Evolutionary conservation across 2,797 vertebrate genomes (phyloP).

Genomic region (Cynopterus sphinx): DNA sequence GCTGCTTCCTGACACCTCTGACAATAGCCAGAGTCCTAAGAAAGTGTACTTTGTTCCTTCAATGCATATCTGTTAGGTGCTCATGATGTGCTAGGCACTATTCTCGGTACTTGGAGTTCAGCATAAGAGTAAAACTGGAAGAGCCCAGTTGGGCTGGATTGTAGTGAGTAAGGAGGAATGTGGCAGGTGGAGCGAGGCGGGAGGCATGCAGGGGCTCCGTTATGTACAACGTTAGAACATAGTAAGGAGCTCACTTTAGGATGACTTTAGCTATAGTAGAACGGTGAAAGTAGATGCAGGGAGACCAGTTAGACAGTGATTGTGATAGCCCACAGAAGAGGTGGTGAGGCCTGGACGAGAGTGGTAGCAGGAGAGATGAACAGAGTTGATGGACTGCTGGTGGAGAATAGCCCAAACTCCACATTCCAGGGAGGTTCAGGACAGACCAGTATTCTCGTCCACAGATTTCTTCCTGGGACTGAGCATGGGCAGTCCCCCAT

Average conservation of each 20-base stretch:
- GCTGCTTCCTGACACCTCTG: background rate
- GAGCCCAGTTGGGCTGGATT: background rate
- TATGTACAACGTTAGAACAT: background rate
- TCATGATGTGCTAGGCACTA: background rate
- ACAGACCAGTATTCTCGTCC: background rate
- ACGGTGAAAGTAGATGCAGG: background rate
- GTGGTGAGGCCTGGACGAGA: background rate
- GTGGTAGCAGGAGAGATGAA: too few relatives aligned
- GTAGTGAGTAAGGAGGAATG: background rate
- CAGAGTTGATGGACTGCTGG: fast-evolving
- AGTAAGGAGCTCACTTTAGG: background rate
- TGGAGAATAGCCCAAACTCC: background rate
- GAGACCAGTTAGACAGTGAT: background rate
- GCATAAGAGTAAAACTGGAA: background rate
- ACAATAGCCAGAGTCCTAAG: background rate
- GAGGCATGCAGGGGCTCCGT: fast-evolving
- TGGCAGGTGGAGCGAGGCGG: background rate
- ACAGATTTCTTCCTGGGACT: background rate
- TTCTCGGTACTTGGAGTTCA: background rate
- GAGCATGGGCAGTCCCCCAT: background rate
- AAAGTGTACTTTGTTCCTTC: background rate
- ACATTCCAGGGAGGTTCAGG: background rate
- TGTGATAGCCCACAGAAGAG: background rate
- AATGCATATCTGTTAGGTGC: background rate
- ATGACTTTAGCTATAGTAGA: background rate